These are phyloP conservation scores for Meliscaeva auricollis DNA, from an alignment of 2,888 invertebrate species.

Conservation along the genomic window DNA sequence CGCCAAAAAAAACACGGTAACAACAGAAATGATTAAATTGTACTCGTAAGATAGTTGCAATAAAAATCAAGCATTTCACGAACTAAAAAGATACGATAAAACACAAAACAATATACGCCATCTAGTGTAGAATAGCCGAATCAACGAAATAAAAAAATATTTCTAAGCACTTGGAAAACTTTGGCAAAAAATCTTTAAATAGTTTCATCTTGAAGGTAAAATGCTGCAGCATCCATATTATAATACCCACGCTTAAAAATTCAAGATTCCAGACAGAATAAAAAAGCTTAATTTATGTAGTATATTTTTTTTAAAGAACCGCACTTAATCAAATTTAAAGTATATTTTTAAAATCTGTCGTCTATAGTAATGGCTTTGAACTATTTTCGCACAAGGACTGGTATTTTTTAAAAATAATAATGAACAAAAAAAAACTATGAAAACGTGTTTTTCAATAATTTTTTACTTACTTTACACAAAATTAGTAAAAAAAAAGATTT, in stretches of 20 bases:
- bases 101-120: not conserved
- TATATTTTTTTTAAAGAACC: not conserved
- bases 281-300: constrained; percentile 28
- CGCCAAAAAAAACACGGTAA: too few species aligned
- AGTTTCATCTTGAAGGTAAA: constrained; percentile 1
- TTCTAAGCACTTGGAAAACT: not conserved
- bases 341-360: constrained; percentile 5
- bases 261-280: constrained; percentile 38
- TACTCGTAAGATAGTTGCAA: not conserved
- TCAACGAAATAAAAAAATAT: not conserved
- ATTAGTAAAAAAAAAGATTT: not conserved
- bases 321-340: constrained; percentile 15
- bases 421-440: not conserved
- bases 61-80: too few species aligned
- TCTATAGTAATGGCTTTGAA: not conserved
- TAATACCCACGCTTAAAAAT: constrained; percentile 8
- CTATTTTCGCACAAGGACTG: constrained; percentile 25
- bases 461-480: constrained; percentile 13
- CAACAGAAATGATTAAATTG: too few species aligned
- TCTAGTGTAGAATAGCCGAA: not conserved
- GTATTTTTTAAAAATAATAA: not conserved
- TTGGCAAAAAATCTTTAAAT: not conserved
- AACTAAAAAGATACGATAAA: too few species aligned
- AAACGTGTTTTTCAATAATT: not conserved
- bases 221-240: not conserved